These are phyloP conservation scores for Acropora yongei DNA, from an alignment of 64 coral and sea anemone genomes.

Conservation along the genomic window DNA sequence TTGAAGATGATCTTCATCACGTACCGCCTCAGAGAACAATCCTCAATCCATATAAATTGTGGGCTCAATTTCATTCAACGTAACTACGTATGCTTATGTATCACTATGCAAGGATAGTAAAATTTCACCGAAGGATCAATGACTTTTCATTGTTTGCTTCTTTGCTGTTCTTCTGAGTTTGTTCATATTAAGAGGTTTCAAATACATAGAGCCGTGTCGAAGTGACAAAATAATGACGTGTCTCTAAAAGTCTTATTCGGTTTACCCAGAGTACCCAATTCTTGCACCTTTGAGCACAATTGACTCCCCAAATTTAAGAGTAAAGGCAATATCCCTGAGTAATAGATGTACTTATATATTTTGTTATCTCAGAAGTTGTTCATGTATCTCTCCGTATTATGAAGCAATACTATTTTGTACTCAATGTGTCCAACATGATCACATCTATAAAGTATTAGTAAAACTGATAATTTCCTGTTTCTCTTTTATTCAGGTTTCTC, in stretches of 20 bases:
- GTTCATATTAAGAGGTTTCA: conserved; percentile 12
- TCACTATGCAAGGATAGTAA: background rate
- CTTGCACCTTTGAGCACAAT: conserved; percentile 8
- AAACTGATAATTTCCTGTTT: conserved; percentile 3
- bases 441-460: background rate
- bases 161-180: conserved; percentile 5
- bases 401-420: conserved; percentile 4
- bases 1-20: too few relatives aligned
- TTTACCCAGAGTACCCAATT: background rate
- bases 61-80: conserved; percentile 1
- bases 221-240: conserved; percentile 12
- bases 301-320: conserved; percentile 7
- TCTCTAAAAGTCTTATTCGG: background rate
- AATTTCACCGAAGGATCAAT: background rate
- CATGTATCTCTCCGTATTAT: conserved; percentile 7
- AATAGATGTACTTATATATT: too few relatives aligned
- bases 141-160: conserved; percentile 1
- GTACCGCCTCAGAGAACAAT: too few relatives aligned
- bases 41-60: background rate
- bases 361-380: too few relatives aligned
- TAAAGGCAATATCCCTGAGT: background rate
- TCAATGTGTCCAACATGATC: background rate
- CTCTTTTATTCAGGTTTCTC: conserved; percentile 20
- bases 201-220: background rate
- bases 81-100: background rate